These are phyloP conservation scores for Ditylenchus dipsaci DNA, from an alignment of 1,140 invertebrate genomes.

Conservation along the genomic window DNA sequence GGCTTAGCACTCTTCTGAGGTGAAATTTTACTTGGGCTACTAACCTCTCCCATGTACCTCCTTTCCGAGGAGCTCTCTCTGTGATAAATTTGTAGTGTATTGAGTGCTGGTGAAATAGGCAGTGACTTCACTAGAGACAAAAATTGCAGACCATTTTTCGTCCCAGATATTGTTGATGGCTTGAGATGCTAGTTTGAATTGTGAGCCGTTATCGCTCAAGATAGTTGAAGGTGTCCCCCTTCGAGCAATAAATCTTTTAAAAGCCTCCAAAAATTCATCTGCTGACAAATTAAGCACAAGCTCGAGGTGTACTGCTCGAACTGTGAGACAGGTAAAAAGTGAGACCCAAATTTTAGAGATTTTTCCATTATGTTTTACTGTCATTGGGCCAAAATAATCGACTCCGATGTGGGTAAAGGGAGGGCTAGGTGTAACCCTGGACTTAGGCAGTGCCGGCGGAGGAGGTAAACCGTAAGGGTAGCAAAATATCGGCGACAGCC, in stretches of 20 bases:
- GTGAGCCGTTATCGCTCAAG: conserved; percentile 21
- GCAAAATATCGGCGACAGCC: conserved; percentile 2
- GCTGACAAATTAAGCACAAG: conserved; percentile 11
- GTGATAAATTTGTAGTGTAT: conserved; percentile 22
- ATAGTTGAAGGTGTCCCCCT: conserved; percentile 13
- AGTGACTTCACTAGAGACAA: not conserved
- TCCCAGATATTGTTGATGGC: not conserved
- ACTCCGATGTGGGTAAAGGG: conserved; percentile 15
- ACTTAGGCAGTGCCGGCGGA: conserved; percentile 1
- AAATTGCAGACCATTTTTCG: not conserved
- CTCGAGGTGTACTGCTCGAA: conserved; percentile 23
- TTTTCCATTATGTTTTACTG: not conserved
- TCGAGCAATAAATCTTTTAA: conserved; percentile 13
- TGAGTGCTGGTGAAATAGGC: not conserved
- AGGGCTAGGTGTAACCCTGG: not conserved
- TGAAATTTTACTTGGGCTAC: conserved; percentile 15
- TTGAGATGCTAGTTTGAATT: conserved; percentile 16
- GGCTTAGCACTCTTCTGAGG: conserved; percentile 15
- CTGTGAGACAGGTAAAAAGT: conserved; percentile 17
- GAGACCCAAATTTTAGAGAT: conserved; percentile 11
- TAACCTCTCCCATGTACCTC: conserved; percentile 23
- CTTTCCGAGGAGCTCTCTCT: conserved; percentile 16
- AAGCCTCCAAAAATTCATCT: conserved; percentile 15
- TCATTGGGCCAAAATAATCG: conserved; percentile 13
- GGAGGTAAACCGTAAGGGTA: conserved; percentile 1